Evolutionary conservation across 2,797 vertebrate species (phyloP), one percentile per base, ranked within the genome.

Genomic region (Mico argentatus): DNA sequence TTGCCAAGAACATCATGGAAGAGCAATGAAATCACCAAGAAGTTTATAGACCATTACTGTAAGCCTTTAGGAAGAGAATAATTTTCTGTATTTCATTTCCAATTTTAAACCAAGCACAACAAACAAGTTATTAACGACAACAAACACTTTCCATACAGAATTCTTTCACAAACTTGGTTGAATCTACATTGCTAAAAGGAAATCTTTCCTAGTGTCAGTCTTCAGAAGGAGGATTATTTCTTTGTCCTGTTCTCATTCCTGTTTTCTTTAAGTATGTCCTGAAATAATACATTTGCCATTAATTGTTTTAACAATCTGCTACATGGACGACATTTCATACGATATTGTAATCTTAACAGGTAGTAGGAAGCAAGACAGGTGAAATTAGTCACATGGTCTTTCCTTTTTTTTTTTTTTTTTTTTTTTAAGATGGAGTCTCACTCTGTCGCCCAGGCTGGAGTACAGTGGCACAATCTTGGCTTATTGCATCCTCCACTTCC

Each of bases 341-440:
- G 39, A 92, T 67, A 82, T 19, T 26, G 4, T 80, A 59, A 83
- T 96, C 82, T 93, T 85, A 75, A 79, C 30, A 90, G 33, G 46
- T 48, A 55, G 44, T 20, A 59, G 88, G 77, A 82, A 88, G 67
- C 13, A 44, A 75, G 27, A 59, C 41, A 80, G 57, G 82, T 7
- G 7, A 20, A 36, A 26, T 55, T 70, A 92, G 84, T 96, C 81
- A 75, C 61, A n/a, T 9, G 15, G 33, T 67, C 15, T 67, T 9
- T 67, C 33, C 33, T 33, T 61, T 61, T 67, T n/a, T 15, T 64
- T n/a, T n/a, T n/a, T 64, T 64, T 17, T 7, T 44, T 46, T 46
- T 41, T 41, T 33, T 64, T 64, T 64, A 15, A 64, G 30, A n/a
- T 2, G 15, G 30, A n/a, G 61, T 67, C 61, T 67, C 7, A 2